These are phyloP conservation scores for Halcyon smyrnensis DNA, from an alignment of 2,797 vertebrate genomes.

Conservation along the genomic window DNA sequence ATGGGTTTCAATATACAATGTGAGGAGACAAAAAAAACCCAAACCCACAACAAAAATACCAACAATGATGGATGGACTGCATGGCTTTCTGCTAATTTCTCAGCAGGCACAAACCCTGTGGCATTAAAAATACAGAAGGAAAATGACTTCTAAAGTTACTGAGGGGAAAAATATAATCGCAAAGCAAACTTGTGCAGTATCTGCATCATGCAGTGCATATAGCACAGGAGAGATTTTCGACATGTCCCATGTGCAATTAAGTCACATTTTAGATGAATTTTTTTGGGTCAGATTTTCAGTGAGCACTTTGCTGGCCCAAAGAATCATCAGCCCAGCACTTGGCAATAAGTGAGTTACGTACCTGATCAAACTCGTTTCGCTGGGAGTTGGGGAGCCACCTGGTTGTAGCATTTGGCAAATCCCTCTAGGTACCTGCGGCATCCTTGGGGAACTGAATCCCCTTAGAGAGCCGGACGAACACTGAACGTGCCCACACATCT, in stretches of 20 bases:
- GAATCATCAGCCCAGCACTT: background rate
- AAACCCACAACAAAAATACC: background rate
- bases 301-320: background rate
- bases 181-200: background rate
- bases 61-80: conserved; percentile 39
- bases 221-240: background rate
- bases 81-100: conserved; percentile 25
- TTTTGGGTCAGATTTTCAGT: background rate
- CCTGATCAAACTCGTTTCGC: background rate
- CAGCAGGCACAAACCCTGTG: conserved; percentile 15
- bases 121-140: background rate
- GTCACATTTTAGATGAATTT: background rate
- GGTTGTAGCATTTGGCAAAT: conserved; percentile 5
- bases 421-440: background rate
- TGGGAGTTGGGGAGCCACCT: background rate
- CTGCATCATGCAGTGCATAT: background rate
- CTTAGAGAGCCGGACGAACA: background rate
- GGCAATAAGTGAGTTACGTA: background rate
- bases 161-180: background rate
- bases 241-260: background rate
- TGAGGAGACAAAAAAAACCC: background rate
- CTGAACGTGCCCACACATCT: accelerated
- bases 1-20: conserved; percentile 2
- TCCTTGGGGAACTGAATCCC: background rate
- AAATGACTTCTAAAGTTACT: background rate